Conservation (phyloP, 2,888 invertebrate species). For the Ferdinandea cuprea region DNA sequence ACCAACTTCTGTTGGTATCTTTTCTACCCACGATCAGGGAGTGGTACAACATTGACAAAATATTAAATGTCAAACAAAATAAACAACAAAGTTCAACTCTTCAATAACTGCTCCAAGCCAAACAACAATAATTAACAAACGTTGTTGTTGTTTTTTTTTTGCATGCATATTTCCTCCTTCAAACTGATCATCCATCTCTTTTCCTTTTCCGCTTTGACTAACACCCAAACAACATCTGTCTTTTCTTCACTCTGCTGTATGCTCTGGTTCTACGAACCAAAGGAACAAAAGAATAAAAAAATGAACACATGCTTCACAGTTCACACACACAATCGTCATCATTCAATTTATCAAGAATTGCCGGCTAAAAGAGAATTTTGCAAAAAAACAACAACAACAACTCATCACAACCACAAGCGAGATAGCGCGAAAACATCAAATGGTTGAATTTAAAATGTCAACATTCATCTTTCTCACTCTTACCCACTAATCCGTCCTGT, state of each 20-base stretch:
- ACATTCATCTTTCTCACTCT: slow-evolving; percentile 17
- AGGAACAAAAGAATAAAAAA: neutral
- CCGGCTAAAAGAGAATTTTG: slow-evolving; percentile 68
- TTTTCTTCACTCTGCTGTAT: neutral
- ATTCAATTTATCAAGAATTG: slow-evolving; percentile 26
- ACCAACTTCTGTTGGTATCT: too few relatives aligned
- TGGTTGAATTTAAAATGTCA: slow-evolving; percentile 20
- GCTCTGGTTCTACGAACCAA: neutral
- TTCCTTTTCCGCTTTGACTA: neutral
- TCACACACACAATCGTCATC: slow-evolving; percentile 1
- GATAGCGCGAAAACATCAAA: slow-evolving; percentile 43
- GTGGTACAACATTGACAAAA: neutral
- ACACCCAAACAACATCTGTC: slow-evolving; percentile 29
- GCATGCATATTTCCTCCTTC: slow-evolving; percentile 13
- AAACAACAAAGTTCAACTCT: slow-evolving; percentile 18
- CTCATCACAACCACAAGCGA: slow-evolving; percentile 10
- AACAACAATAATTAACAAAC: neutral
- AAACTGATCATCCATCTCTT: slow-evolving; percentile 23
- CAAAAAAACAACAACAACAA: slow-evolving; percentile 3
- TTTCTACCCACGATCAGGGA: too few relatives aligned
- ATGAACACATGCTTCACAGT: slow-evolving; percentile 11
- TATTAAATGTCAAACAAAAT: neutral
- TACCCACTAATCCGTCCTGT: neutral
- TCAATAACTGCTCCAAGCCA: neutral
- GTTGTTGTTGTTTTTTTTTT: too few relatives aligned